Evolutionary conservation across 1,140 invertebrate species (phyloP).

Genomic region (Drosophila saltans): DNA sequence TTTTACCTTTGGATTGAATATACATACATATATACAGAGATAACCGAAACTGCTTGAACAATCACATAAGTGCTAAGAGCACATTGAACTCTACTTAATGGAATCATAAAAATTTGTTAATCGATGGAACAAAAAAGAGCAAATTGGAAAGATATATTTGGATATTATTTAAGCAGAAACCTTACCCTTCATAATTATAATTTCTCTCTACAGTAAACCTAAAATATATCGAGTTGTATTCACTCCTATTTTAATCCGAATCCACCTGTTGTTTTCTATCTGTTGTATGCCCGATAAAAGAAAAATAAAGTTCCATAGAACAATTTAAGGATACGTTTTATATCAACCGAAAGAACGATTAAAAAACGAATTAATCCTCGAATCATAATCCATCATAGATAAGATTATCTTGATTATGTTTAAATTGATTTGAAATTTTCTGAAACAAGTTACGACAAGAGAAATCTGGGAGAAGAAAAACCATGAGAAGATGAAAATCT

Average conservation of each 20-base stretch:
- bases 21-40: not conserved
- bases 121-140: not conserved
- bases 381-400: not conserved
- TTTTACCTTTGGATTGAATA: not conserved
- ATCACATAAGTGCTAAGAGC: conserved; percentile 4
- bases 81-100: conserved; percentile 5
- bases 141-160: not conserved
- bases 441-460: not conserved
- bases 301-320: too few species aligned
- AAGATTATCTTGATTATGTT: not conserved
- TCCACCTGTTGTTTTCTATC: too few species aligned
- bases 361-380: too few species aligned
- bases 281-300: too few species aligned
- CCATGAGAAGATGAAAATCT: conserved; percentile 1
- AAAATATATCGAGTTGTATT: not conserved
- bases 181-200: not conserved
- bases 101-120: not conserved
- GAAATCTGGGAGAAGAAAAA: not conserved
- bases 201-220: not conserved
- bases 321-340: too few species aligned
- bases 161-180: not conserved
- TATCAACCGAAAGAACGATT: too few species aligned
- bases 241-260: too few species aligned
- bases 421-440: not conserved
- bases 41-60: not conserved